These are phyloP conservation scores for Hipparchia sbordonii DNA, from an alignment of 2,888 invertebrate species.

Conservation along the genomic window DNA sequence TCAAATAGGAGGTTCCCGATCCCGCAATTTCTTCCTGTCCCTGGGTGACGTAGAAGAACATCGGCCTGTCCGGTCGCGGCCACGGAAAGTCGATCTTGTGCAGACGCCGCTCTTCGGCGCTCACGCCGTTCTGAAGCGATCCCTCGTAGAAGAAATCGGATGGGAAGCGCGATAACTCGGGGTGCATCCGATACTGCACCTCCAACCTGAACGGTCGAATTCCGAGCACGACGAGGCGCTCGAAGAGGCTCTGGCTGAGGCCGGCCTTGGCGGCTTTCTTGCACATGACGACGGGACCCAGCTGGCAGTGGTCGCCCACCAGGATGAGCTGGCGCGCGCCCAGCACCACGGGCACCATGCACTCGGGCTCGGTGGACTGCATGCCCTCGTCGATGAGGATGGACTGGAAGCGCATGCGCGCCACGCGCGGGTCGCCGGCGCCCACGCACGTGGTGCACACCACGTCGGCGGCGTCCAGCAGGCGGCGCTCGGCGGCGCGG, in stretches of 20 bases:
- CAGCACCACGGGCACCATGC: conserved; percentile 99
- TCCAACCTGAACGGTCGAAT: conserved; percentile 98
- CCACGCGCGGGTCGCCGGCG: conserved; percentile 97
- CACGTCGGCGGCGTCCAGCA: conserved; percentile 98
- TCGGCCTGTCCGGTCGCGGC: conserved; percentile 97
- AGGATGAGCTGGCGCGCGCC: conserved; percentile 98
- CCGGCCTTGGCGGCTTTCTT: conserved; percentile 99
- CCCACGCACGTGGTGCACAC: conserved; percentile 99
- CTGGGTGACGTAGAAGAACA: conserved; percentile 99
- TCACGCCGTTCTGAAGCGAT: conserved; percentile 98
- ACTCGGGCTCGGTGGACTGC: conserved; percentile 98
- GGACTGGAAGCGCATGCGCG: conserved; percentile 96
- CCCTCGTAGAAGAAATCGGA: conserved; percentile 99
- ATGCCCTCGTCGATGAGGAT: conserved; percentile 98
- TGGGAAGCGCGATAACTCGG: conserved; percentile 97
- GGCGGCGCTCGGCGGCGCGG: conserved; percentile 94
- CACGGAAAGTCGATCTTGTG: conserved; percentile 97
- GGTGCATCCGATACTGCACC: conserved; percentile 99
- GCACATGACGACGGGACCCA: conserved; percentile 99
- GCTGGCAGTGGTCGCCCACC: conserved; percentile 99
- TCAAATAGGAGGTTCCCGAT: conserved; percentile 98
- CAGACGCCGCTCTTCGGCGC: conserved; percentile 96
- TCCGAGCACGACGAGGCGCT: conserved; percentile 93
- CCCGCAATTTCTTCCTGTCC: conserved; percentile 99
- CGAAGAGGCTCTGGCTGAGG: conserved; percentile 90